Evolutionary conservation across 2,888 invertebrate genomes (phyloP), one percentile per base, ranked within the genome.

Genomic region (Lysandra bellargus): DNA sequence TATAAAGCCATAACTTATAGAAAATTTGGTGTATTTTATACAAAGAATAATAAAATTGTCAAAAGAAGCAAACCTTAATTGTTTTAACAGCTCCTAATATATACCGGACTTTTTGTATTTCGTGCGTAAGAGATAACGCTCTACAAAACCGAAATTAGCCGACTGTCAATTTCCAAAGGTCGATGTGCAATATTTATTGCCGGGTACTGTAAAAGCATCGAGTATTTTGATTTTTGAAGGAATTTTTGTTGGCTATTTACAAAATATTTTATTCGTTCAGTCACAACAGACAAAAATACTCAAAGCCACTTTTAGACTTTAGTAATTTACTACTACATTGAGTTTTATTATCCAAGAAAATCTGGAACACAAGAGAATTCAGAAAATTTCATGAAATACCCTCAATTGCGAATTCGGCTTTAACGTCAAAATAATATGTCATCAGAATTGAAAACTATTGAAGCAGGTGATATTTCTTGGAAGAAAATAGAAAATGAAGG

Each of bases 401-500:
- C 69, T 37, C 64, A 9, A 17, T 69, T 69, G 12, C 2, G 14
- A 69, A 33, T 37, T 33, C 9, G 69, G 17, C 17, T 57, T 53
- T 4, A 53, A 53, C 53, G 4, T 49, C 30, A 23, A 14, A 69
- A 14, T 53, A 5, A 23, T 23, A 85, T 85, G 85, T 78, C 82
- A 12, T 76, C 79, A 79, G 74, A 79, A 44, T 78, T 93, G 37
- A 83, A 86, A 81, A 84, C 85, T 80, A 85, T 92, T 61, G 83
- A 89, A 79, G 73, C 83, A 49, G 83, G 82, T 44, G 81, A 83
- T n/a, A 82, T 91, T 33, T 79, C 78, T 80, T 94, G 93, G 93
- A 88, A 86, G 83, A 85, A 84, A 82, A 95, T 95, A 75, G 87
- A 89, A 82, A 88, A 89, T 37, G 95, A 96, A 83, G 95, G 95